Evolutionary conservation across 1,140 invertebrate species (phyloP).

Genomic region (Platyura marginata): DNA sequence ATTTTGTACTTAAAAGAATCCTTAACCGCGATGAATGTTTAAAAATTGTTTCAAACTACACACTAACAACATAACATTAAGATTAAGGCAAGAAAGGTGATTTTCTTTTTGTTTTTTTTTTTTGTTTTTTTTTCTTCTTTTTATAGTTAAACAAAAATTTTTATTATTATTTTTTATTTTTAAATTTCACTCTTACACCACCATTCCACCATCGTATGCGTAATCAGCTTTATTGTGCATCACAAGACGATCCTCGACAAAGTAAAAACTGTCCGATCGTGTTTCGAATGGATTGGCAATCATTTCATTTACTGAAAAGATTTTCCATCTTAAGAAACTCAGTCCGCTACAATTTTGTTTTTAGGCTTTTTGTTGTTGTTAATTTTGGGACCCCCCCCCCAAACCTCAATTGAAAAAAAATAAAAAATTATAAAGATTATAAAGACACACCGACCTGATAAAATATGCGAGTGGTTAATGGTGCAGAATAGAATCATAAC

Average conservation of each 20-base stretch:
- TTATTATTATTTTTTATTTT: not conserved
- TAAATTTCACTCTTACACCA: not conserved
- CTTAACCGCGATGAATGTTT: too few species aligned
- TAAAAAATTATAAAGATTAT: too few species aligned
- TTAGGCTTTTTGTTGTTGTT: too few species aligned
- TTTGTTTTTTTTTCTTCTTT: not conserved
- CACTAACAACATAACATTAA: slow-evolving; percentile 10
- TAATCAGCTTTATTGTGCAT: slow-evolving; percentile 91
- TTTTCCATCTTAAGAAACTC: too few species aligned
- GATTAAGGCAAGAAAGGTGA: slow-evolving; percentile 29
- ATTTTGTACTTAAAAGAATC: too few species aligned
- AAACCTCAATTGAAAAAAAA: too few species aligned
- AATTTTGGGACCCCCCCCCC: too few species aligned
- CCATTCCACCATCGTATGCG: slow-evolving; percentile 19
- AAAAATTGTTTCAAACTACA: too few species aligned
- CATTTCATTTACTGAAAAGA: slow-evolving; percentile 82
- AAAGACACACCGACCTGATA: too few species aligned
- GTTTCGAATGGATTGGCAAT: slow-evolving; percentile 91
- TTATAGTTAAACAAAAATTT: not conserved
- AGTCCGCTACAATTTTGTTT: not conserved
- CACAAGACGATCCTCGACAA: slow-evolving; percentile 88
- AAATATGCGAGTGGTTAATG: too few species aligned
- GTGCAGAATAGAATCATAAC: too few species aligned
- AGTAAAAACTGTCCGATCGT: slow-evolving; percentile 96
- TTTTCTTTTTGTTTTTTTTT: slow-evolving; percentile 6